Percentiles rank a stretch among this genome's conserved stretches.
These are phyloP conservation scores for Sebastes kiyomatsui DNA, from an alignment of 2,797 vertebrate species.

Conservation along the genomic window DNA sequence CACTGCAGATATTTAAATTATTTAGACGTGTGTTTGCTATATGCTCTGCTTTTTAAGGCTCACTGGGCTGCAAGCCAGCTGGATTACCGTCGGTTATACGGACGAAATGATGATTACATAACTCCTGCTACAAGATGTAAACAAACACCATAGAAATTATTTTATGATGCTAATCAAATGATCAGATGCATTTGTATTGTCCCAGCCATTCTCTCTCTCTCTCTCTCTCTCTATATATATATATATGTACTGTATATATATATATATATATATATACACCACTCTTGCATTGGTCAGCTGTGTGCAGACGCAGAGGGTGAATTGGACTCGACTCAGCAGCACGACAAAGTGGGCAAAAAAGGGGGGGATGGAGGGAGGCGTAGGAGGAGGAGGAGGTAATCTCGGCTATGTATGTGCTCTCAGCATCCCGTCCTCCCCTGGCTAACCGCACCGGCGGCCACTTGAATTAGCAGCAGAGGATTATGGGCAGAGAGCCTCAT, in stretches of 20 bases:
- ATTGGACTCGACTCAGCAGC: slow-evolving; percentile 31
- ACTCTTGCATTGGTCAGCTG: slow-evolving; percentile 24
- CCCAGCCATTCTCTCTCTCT: not conserved
- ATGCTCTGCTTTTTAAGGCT: not conserved
- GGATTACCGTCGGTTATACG: not conserved
- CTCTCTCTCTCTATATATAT: not conserved
- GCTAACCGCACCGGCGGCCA: slow-evolving; percentile 89
- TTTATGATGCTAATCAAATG: slow-evolving; percentile 22
- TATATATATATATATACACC: not conserved
- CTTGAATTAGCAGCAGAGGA: slow-evolving; percentile 99
- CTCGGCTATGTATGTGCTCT: slow-evolving; percentile 87
- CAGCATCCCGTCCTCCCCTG: slow-evolving; percentile 85
- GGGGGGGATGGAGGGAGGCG: not conserved
- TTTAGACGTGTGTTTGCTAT: not conserved
- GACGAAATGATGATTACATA: slow-evolving; percentile 21
- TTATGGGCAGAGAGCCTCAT: slow-evolving; percentile 98
- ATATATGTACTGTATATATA: not conserved
- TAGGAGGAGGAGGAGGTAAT: slow-evolving; percentile 78
- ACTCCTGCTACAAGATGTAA: slow-evolving; percentile 20
- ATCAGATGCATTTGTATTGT: not conserved
- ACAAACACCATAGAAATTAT: slow-evolving; percentile 16
- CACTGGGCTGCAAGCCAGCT: not conserved
- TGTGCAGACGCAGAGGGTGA: slow-evolving; percentile 12
- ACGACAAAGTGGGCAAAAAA: slow-evolving; percentile 1
- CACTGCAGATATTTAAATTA: slow-evolving; percentile 1